A percentile compares a stretch with the other conserved stretches of the same genome.
These are phyloP conservation scores for Caenorhabditis plicata DNA, from an alignment of 2,888 invertebrate genomes.

Conservation along the genomic window DNA sequence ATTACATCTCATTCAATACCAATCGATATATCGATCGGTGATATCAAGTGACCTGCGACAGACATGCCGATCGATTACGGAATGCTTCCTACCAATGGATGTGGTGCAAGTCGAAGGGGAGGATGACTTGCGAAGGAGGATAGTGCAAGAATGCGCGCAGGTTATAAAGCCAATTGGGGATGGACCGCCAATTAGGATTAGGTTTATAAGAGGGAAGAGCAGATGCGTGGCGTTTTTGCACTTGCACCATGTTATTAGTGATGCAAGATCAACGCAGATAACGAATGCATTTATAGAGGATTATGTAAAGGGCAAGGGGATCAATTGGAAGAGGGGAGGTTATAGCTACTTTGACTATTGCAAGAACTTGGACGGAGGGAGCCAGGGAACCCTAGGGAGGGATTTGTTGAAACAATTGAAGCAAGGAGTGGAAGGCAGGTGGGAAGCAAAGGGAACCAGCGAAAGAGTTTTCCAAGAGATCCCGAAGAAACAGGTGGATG, in stretches of 20 bases:
- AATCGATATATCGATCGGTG: conserved; percentile 21
- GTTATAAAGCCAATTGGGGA: conserved; percentile 9
- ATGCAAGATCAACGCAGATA: conserved; percentile 38
- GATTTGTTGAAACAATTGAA: not conserved
- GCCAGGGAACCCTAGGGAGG: no score
- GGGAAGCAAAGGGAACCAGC: conserved; percentile 1
- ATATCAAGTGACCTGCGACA: conserved; percentile 3
- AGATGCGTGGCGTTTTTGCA: conserved; percentile 24
- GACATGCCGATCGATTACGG: conserved; percentile 35
- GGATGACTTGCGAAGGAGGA: conserved; percentile 1
- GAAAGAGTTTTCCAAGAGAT: not conserved
- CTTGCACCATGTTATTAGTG: conserved; percentile 44
- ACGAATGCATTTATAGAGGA: conserved; percentile 16
- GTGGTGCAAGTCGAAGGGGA: not conserved
- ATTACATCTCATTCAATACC: conserved; percentile 17
- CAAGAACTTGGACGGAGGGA: no score
- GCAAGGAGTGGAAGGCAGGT: conserved; percentile 13
- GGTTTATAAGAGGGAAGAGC: conserved; percentile 2
- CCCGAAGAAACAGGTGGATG: conserved; percentile 8
- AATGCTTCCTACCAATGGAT: conserved; percentile 14
- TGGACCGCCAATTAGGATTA: conserved; percentile 2
- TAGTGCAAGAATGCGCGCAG: conserved; percentile 12
- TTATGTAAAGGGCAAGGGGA: conserved; percentile 2
- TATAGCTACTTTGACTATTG: no score
- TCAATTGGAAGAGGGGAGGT: no score